Evolutionary conservation across 2,797 vertebrate species (phyloP).

Genomic region (Artibeus lituratus): DNA sequence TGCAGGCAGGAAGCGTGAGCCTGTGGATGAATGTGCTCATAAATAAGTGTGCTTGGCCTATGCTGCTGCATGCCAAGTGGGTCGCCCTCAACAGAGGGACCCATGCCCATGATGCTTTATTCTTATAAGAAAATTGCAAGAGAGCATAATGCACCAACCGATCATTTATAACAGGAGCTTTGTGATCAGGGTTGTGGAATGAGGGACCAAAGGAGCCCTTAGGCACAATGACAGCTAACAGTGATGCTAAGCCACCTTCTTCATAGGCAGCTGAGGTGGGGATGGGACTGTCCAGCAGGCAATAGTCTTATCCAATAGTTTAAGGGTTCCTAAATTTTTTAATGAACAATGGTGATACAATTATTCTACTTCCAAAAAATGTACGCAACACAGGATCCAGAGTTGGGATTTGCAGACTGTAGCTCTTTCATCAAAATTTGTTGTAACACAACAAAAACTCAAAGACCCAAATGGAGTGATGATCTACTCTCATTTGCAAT

Average conservation of each 20-base stretch:
- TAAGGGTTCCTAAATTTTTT: neutral
- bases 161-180: neutral
- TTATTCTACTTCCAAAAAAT: neutral
- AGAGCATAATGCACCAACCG: neutral
- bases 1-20: neutral
- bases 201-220: neutral
- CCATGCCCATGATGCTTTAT: neutral
- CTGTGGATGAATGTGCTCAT: neutral
- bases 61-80: neutral
- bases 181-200: accelerated
- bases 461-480: neutral
- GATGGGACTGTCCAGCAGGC: accelerated
- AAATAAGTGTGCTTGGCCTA: neutral
- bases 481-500: accelerated
- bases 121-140: neutral
- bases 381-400: neutral
- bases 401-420: neutral
- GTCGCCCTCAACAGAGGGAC: too few species aligned
- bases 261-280: neutral
- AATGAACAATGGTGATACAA: neutral
- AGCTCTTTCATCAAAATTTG: neutral
- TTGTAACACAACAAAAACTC: neutral
- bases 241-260: neutral
- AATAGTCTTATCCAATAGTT: neutral
- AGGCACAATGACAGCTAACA: accelerated